Percentiles rank a stretch among this genome's conserved stretches.
These are phyloP conservation scores for Noctua comes DNA, from an alignment of 2,888 invertebrate species.

Conservation along the genomic window DNA sequence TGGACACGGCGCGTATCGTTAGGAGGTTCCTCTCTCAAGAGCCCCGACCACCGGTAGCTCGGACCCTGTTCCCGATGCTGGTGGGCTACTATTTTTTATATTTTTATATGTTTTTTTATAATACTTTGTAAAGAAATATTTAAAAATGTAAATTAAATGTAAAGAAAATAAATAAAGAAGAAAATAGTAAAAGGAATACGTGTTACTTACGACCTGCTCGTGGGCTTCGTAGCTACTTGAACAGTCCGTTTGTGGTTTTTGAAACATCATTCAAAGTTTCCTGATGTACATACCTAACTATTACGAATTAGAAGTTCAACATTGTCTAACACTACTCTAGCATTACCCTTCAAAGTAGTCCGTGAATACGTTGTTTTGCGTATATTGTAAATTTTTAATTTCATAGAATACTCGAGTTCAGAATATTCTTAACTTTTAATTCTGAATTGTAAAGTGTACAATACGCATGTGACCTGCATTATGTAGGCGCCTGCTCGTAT, in stretches of 20 bases:
- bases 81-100: too few relatives aligned
- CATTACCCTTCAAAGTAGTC: neutral
- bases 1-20: too few relatives aligned
- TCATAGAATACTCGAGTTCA: neutral
- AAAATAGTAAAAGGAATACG: too few relatives aligned
- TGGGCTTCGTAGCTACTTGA: neutral
- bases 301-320: neutral
- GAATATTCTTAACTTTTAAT: neutral
- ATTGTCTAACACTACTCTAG: neutral
- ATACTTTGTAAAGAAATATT: too few relatives aligned
- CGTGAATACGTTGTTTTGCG: neutral
- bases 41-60: too few relatives aligned
- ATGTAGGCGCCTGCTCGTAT: neutral
- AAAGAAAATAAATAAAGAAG: too few relatives aligned
- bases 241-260: neutral
- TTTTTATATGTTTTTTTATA: too few relatives aligned
- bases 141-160: too few relatives aligned
- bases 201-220: neutral
- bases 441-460: neutral
- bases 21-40: too few relatives aligned
- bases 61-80: too few relatives aligned
- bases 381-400: neutral
- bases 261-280: constrained; percentile 1
- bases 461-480: neutral
- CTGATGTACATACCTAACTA: neutral